Evolutionary conservation across 2,888 invertebrate genomes (phyloP), one percentile per base, ranked within the genome.

Genomic region (Falcaria lacertinaria): DNA sequence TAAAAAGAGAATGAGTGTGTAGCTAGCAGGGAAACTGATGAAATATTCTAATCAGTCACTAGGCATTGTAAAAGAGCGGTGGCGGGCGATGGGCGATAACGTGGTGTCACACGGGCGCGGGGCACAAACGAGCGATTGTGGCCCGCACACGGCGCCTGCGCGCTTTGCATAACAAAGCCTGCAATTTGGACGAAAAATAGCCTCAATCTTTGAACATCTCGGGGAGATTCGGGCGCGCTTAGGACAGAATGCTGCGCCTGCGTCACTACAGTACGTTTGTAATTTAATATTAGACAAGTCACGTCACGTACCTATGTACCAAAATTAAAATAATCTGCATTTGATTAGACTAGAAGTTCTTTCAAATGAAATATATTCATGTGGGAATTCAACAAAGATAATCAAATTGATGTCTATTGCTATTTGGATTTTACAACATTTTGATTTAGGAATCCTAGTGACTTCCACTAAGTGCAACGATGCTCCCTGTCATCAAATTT

Each of bases 141-240:
- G 83, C 73, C 88, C 88, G 87, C 88, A 89, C 88, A 89, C 87
- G 78, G 87, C 79, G 87, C 76, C 65, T 69, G 74, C 82, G 80
- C 85, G 81, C 86, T 88, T 87, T 87, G 88, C 88, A 87, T 88
- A 84, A 89, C 87, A 89, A 89, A 88, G 82, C 78, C 74, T 74
- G 85, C 86, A 89, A 87, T 89, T 89, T 87, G 87, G 87, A 84
- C 71, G 86, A 84, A 85, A 88, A 87, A 89, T 87, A 84, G 80
- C 64, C 73, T 59, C 85, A 81, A 85, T 85, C 83, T 80, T 64
- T 67, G 65, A 63, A 69, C 70, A 80, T 80, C 80, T 82, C 71
- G 64, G 60, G 50, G 47, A 60, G 57, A 60, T 69, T 74, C 70
- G 71, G 62, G 55, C 55, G 60, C 59, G 52, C 58, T 70, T 61